Conservation (phyloP, 2,797 vertebrate genomes). For the Poeciliopsis gracilis region DNA sequence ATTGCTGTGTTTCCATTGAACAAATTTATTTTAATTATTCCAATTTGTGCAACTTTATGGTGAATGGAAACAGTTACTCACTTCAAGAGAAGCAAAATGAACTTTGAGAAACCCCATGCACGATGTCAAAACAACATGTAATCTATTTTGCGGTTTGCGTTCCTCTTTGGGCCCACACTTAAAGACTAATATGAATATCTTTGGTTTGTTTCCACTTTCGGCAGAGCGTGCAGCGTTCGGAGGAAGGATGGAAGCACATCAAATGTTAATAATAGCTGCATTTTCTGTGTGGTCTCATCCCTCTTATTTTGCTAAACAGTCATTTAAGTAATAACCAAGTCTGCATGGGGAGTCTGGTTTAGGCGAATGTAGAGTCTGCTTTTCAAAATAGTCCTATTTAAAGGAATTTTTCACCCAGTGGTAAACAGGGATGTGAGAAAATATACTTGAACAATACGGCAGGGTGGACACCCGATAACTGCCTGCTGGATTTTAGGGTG, state of each 20-base stretch:
- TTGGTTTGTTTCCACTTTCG: neutral
- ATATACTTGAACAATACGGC: neutral
- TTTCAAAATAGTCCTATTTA: neutral
- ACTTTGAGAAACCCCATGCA: neutral
- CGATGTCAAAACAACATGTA: slow-evolving; percentile 2
- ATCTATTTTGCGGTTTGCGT: neutral
- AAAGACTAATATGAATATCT: neutral
- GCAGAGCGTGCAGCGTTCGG: neutral
- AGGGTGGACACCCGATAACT: neutral
- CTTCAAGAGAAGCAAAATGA: neutral
- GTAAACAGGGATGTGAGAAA: slow-evolving; percentile 2
- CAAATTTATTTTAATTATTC: too few species aligned
- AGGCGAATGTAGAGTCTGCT: neutral
- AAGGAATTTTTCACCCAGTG: slow-evolving; percentile 1
- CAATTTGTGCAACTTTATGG: too few species aligned
- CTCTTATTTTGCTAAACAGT: neutral
- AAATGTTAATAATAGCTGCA: neutral
- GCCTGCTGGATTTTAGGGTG: slow-evolving; percentile 25
- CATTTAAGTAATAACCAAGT: slow-evolving; percentile 16
- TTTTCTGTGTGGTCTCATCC: slow-evolving; percentile 2
- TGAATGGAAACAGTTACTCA: too few species aligned
- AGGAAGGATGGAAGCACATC: neutral
- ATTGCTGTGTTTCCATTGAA: too few species aligned
- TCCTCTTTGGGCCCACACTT: neutral
- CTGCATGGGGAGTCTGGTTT: neutral